phyloP scores from a whole-genome alignment of 2,888 invertebrate species.

The Byasa hedistus region DNA sequence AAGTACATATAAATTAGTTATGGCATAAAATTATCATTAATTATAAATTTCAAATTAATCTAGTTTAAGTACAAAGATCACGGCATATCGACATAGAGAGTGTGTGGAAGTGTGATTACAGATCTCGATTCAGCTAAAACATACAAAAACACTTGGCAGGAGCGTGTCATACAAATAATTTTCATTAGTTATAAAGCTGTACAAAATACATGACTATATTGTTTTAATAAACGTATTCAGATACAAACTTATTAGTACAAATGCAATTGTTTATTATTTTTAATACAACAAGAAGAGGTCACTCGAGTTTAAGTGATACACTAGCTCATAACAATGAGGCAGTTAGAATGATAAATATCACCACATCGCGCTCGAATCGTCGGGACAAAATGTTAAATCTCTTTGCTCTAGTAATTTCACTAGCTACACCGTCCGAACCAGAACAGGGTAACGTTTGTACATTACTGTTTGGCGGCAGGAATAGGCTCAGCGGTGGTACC shows the following conservation, averaged over 20 bases:
- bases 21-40: constrained; percentile 69
- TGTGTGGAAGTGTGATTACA: constrained; percentile 48
- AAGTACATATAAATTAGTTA: constrained; percentile 74
- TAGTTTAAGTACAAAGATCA: constrained; percentile 73
- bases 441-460: no score
- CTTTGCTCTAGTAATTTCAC: no score
- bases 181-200: constrained; percentile 30
- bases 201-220: constrained; percentile 27
- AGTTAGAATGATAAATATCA: no score
- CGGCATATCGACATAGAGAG: constrained; percentile 42
- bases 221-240: constrained; percentile 10
- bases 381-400: no score
- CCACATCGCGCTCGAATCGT: no score
- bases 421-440: no score
- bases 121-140: constrained; percentile 40
- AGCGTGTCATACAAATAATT: constrained; percentile 20
- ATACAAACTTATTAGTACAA: constrained; percentile 21
- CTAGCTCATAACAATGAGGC: no score
- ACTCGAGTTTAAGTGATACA: no score
- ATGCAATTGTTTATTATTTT: constrained; percentile 3
- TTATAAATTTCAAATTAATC: constrained; percentile 61
- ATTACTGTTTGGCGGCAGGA: no score
- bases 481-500: no score
- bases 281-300: no score
- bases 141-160: constrained; percentile 11